These are phyloP conservation scores for Fragum whitleyi DNA, from an alignment of 2,888 invertebrate genomes.

Conservation along the genomic window DNA sequence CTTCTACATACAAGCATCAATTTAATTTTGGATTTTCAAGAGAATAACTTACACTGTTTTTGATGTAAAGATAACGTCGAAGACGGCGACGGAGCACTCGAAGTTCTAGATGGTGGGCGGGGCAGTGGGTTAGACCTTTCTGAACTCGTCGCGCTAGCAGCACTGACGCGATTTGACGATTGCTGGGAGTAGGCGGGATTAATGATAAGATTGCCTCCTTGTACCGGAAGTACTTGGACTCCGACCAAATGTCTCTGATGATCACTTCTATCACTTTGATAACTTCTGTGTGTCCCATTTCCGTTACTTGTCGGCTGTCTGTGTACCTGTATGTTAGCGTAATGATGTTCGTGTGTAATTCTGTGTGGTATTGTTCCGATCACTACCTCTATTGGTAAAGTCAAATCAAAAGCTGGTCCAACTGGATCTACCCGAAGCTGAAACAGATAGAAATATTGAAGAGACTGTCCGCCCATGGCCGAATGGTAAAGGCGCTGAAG, in stretches of 20 bases:
- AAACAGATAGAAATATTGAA: conserved; percentile 28
- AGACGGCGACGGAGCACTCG: conserved; percentile 54
- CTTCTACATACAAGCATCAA: no score
- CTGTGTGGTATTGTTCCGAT: conserved; percentile 78
- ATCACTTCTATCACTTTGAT: conserved; percentile 12
- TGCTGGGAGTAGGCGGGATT: conserved; percentile 48
- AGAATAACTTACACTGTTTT: conserved; percentile 47
- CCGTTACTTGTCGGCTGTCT: neutral
- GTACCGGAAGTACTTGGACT: conserved; percentile 57
- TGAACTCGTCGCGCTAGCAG: conserved; percentile 8
- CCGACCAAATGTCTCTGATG: conserved; percentile 40
- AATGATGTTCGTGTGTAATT: conserved; percentile 36
- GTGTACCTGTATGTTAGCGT: conserved; percentile 37
- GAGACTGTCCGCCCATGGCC: no score
- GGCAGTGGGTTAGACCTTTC: conserved; percentile 8
- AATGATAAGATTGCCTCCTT: conserved; percentile 51
- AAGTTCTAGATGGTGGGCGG: conserved; percentile 52
- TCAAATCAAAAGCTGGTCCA: conserved; percentile 79
- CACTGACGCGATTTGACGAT: conserved; percentile 33
- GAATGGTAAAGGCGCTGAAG: no score
- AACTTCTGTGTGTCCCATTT: neutral
- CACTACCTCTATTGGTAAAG: conserved; percentile 78
- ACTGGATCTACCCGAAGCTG: conserved; percentile 78
- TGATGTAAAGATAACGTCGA: conserved; percentile 51
- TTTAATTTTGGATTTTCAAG: no score